Base-by-base conservation (phyloP, 1,140 invertebrate genomes). In the Elymnias hypermnestra region DNA sequence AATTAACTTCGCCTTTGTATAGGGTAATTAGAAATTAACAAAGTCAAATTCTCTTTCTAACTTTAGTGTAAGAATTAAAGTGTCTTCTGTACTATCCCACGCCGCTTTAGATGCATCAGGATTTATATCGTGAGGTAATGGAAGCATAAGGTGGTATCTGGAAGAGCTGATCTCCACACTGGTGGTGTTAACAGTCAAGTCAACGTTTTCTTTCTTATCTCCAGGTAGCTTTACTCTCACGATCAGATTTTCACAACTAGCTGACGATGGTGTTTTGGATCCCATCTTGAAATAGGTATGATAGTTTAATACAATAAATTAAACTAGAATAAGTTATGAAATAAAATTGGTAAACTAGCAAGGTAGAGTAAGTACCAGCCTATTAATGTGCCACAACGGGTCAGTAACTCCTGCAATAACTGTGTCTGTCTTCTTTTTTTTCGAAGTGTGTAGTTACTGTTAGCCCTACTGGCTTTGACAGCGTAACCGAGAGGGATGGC, bases 21-120 rank as follows among this genome's bases (percentile, higher is more conserved):
- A n/a, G n/a, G n/a, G n/a, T n/a, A n/a, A n/a, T n/a, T 88, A 95
- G 86, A 95, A 96, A 86, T 97, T 96, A 18, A 96, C 81, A 68
- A 88, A 90, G 85, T 96, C 95, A 63, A 94, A 90, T 69, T 96
- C 94, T 47, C 94, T 87, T 21, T 87, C 78, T 60, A 96, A 87
- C 19, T 87, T 88, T 23, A 96, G 75, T 10, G 90, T 93, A 7
- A 96, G 83, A 51, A 89, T 87, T 25, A 97, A 83, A 10, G 87
- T 91, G 45, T 90, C 88, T 12, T 87, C 79, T n/a, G 91, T 87
- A n/a, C 73, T 54, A 69, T 95, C 89, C 90, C 93, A 97, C 57
- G 92, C 89, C 5, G 95, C 95, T 47, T 91, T 91, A 1, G 94
- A 94, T 12, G 79, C 83, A 60, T 96, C 92, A 5, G 94, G 92